A percentile compares a stretch with the other conserved stretches of the same genome.
Conservation (phyloP, 2,113 vertebrate species). For the Onychostruthus taczanowskii region DNA sequence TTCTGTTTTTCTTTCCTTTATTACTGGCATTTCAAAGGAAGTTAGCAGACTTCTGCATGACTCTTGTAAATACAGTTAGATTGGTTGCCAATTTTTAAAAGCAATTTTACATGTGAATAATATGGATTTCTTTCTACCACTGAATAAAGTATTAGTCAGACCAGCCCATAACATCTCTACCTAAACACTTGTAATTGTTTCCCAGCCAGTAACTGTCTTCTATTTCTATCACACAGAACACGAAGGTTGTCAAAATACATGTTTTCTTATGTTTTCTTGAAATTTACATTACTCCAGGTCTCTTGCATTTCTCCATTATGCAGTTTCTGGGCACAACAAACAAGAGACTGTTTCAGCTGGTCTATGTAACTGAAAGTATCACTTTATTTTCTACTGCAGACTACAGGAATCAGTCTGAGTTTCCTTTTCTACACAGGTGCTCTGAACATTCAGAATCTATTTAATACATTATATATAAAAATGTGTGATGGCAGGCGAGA, state of each 20-base stretch:
- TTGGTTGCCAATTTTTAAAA: neutral
- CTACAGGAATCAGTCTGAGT: neutral
- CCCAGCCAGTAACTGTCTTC: neutral
- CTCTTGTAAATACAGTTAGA: neutral
- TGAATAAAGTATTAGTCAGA: neutral
- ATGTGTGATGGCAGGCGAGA: neutral
- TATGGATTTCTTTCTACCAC: neutral
- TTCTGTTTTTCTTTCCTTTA: neutral
- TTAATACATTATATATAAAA: neutral
- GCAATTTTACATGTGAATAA: neutral
- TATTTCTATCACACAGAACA: neutral
- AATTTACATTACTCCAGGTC: neutral
- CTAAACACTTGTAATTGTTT: neutral
- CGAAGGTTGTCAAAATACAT: fast-evolving
- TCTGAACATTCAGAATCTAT: neutral
- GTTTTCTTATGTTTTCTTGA: neutral
- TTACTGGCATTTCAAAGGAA: neutral
- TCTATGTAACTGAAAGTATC: neutral
- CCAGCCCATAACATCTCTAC: neutral
- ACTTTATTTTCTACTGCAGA: neutral
- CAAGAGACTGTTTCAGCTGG: neutral
- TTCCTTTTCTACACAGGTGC: neutral
- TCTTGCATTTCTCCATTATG: neutral
- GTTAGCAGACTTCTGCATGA: neutral
- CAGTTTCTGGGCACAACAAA: neutral